Conservation (phyloP, 2,888 invertebrate species). For the Disparrhopalites patrizii region DNA sequence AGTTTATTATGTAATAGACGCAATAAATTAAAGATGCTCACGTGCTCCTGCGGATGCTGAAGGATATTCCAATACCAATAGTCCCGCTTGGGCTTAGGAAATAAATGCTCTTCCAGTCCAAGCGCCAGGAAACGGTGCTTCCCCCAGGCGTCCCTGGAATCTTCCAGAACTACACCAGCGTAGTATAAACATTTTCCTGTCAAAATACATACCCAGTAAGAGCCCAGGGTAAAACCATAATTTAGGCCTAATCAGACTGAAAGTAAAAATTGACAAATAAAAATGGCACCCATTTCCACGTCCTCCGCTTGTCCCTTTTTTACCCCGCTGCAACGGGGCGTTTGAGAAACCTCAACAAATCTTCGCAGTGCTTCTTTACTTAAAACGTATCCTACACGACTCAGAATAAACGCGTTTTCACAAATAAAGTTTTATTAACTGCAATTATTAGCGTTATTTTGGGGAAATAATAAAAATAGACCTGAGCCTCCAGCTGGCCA, state of each 20-base stretch:
- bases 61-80: slow-evolving; percentile 95
- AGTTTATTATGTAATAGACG: too few relatives aligned
- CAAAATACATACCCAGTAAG: too few relatives aligned
- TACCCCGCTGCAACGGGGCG: too few relatives aligned
- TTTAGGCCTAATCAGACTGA: too few relatives aligned
- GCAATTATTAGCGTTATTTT: too few relatives aligned
- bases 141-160: slow-evolving; percentile 76
- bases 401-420: too few relatives aligned
- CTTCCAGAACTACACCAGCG: slow-evolving; percentile 80
- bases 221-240: too few relatives aligned
- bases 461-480: too few relatives aligned
- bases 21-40: slow-evolving; percentile 50
- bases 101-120: slow-evolving; percentile 85
- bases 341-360: slow-evolving; percentile 72
- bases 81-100: slow-evolving; percentile 73
- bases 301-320: slow-evolving; percentile 92
- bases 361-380: slow-evolving; percentile 74
- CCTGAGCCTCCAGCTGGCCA: slow-evolving; percentile 87
- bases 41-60: slow-evolving; percentile 86
- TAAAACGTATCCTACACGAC: slow-evolving; percentile 97
- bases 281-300: slow-evolving; percentile 89
- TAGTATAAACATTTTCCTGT: slow-evolving; percentile 76
- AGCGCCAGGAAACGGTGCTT: slow-evolving; percentile 92
- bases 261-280: too few relatives aligned
- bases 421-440: too few relatives aligned